Evolutionary conservation across 1,140 invertebrate species (phyloP), one percentile per base, ranked within the genome.

Genomic region (Penaeus japonicus): DNA sequence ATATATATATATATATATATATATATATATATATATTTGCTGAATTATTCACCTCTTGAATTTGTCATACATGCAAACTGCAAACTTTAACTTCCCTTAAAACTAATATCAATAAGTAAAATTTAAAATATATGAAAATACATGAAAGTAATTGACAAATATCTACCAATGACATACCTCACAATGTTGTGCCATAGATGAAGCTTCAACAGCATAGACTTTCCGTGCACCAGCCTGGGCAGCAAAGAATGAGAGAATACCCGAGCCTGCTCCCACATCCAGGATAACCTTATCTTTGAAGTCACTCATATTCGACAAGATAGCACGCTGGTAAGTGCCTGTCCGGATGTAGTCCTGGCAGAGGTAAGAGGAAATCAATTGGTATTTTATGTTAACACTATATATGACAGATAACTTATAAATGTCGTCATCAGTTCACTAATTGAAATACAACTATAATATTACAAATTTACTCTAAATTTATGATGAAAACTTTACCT

Each of bases 131-230:
- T n/a, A n/a, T n/a, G n/a, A n/a, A n/a, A n/a, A n/a, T n/a, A n/a
- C n/a, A n/a, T n/a, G n/a, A n/a, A n/a, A n/a, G n/a, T n/a, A n/a
- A n/a, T n/a, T n/a, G n/a, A n/a, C n/a, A n/a, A n/a, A n/a, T n/a
- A n/a, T 47, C 4, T 15, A 47, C 5, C 47, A 47, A 47, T n/a
- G n/a, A n/a, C 10, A 47, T 93, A 96, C 95, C 93, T 99, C 96
- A 83, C 98, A 98, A 93, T 99, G 98, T 92, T 97, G 96, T 3
- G 98, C 98, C 98, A 99, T 99, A 91, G 97, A 98, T 91, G 97
- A 98, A 0, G 99, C 99, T 93, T 99, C 99, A 30, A 99, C 98
- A 0, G 98, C 98, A 92, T 99, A 99, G 1, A 99, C 98, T 93
- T 96, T 98, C 89, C 95, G 96, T 24, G 99, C 99, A 47, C 99